phyloP scores from a whole-genome alignment of 2,888 invertebrate species.

The Aethes cnicana region DNA sequence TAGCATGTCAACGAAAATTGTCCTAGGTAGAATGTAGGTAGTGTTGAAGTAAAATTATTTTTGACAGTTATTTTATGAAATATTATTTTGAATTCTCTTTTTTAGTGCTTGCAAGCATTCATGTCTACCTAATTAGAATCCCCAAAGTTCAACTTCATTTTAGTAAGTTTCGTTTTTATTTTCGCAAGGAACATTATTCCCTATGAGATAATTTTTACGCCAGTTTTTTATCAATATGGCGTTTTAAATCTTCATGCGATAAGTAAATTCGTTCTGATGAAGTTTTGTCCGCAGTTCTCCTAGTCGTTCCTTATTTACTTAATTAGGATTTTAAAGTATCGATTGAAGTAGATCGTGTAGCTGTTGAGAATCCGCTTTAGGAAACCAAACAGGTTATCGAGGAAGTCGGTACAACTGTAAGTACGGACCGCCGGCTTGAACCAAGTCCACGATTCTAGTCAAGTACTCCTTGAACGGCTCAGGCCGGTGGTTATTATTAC shows the following conservation, averaged over 20 bases:
- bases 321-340: slow-evolving; percentile 6
- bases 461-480: slow-evolving; percentile 18
- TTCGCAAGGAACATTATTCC: too few species aligned
- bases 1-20: slow-evolving; percentile 53
- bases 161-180: slow-evolving; percentile 9
- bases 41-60: slow-evolving; percentile 35
- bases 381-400: slow-evolving; percentile 8
- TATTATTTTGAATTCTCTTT: slow-evolving; percentile 17
- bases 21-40: slow-evolving; percentile 51
- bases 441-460: neutral
- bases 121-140: slow-evolving; percentile 25
- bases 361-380: slow-evolving; percentile 18
- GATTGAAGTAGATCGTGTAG: slow-evolving; percentile 16
- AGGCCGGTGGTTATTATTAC: slow-evolving; percentile 3
- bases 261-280: too few species aligned
- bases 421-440: slow-evolving; percentile 10
- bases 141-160: slow-evolving; percentile 5
- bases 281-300: slow-evolving; percentile 3
- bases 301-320: slow-evolving; percentile 11
- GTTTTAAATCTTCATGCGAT: too few species aligned
- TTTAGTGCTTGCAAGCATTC: slow-evolving; percentile 28
- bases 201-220: too few species aligned
- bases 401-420: slow-evolving; percentile 22
- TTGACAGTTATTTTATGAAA: slow-evolving; percentile 6
- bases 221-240: too few species aligned